Base-by-base conservation (phyloP, 2,888 invertebrate genomes). In the Apomyelois bistriatella region DNA sequence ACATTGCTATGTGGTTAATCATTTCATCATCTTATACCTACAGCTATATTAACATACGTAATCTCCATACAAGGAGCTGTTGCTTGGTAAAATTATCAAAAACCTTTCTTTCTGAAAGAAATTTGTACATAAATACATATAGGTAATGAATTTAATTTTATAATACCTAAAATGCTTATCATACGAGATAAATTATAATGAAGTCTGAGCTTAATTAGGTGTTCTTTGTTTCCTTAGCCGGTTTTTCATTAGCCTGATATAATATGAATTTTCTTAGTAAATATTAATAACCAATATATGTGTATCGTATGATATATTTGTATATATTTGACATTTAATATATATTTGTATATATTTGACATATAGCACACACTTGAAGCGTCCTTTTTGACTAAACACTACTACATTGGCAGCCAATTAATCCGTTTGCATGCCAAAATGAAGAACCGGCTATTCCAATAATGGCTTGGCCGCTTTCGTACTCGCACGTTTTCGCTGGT, bases 51-150 rank as follows among this genome's bases (percentile, higher is more conserved):
- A 17, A 49, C 48, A 54, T 37, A 17, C 9, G 52, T 58, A 60
- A 61, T 62, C 57, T 62, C 66, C 59, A 62, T 70, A 67, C 65
- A 70, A 58, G 66, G 66, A 72, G 54, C 63, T 62, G 60, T 68
- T 16, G 10, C 58, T 66, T 65, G 65, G 72, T 76, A 79, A 78
- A 79, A 73, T 66, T 73, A 75, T 78, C 75, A 58, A 79, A 79
- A 79, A 74, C 36, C 28, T 51, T 63, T 61, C 54, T 59, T 61
- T 62, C 61, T 56, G 59, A 60, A 61, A 64, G 58, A 53, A 58
- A 62, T 53, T 57, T 62, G 57, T 66, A 64, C 57, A 57, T 62
- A 58, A 57, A 60, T 49, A 62, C 55, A 61, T n/a, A 16, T 51
- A 48, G 12, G 17, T 42, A 35, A 36, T 35, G 22, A 35, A 13